Evolutionary conservation across 2,113 vertebrate genomes (phyloP), one percentile per base, ranked within the genome.

Genomic region (Thunnus thynnus): DNA sequence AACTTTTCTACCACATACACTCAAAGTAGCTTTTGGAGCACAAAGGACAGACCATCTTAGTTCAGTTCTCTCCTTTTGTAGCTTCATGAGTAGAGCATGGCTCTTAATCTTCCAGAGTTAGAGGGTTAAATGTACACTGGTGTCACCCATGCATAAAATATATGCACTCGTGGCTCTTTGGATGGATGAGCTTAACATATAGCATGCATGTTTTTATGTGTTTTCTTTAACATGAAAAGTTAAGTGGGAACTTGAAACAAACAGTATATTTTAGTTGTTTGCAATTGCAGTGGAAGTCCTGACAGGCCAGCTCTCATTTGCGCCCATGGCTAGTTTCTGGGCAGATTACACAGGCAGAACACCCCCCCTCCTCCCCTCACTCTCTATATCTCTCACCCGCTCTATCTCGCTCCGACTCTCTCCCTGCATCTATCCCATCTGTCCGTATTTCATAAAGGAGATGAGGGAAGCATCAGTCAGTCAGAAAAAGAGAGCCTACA

Each of bases 301-400:
- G 55, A 54, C 80, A 80, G 69, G 55, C 70, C 6, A 36, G n/a
- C 68, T 69, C 66, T 72, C 50, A 14, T 80, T 88, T 55, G 82
- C 63, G 79, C 68, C 82, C 72, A 27, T 81, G 69, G 80, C 69
- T 72, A 83, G 92, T 94, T 94, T 93, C 93, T 90, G 89, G 92
- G 89, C 92, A 92, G 91, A 92, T 92, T 90, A 90, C 83, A 76
- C 70, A 78, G 79, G 55, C 66, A 47, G 66, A 88, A 52, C 73
- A 25, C 72, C 76, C 55, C 66, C 76, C 76, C 58, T 70, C 74
- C 80, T 66, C 80, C 74, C 84, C 84, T 73, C 80, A 60, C 73
- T 74, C 83, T 67, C 44, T 76, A 73, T 80, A 87, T 80, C 76
- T 78, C 77, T 88, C 77, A 57, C 80, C 82, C 83, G 87, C 69